A percentile compares a stretch with the other conserved stretches of the same genome.
Evolutionary conservation across 1,140 invertebrate species (phyloP).

Genomic region (Bursaphelenchus mucronatus): DNA sequence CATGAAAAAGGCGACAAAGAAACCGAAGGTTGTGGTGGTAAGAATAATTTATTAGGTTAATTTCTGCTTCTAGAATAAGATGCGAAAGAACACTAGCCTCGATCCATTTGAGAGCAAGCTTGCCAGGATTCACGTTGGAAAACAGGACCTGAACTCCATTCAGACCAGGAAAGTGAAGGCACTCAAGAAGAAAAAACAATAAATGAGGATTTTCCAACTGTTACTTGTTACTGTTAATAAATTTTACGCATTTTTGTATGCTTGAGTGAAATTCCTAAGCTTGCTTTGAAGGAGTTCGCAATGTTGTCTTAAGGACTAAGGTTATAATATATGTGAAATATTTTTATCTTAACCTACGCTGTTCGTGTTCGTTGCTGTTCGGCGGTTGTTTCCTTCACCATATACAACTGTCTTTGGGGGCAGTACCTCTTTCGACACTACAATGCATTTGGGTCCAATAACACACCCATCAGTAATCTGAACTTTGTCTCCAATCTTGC

Average conservation of each 20-base stretch:
- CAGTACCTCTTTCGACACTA: conserved; percentile 26
- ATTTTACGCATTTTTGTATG: conserved; percentile 22
- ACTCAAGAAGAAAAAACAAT: conserved; percentile 12
- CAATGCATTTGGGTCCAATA: conserved; percentile 33
- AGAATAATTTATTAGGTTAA: conserved; percentile 1
- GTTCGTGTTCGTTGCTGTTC: conserved; percentile 17
- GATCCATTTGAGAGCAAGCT: conserved; percentile 82
- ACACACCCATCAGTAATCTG: conserved; percentile 24
- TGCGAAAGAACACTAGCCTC: conserved; percentile 82
- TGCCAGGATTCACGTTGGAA: conserved; percentile 84
- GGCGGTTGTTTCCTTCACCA: conserved; percentile 21
- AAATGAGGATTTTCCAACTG: background rate
- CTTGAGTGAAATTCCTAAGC: conserved; percentile 16
- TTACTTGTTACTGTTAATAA: conserved; percentile 21
- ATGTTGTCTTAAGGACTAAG: conserved; percentile 18
- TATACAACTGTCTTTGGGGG: conserved; percentile 23
- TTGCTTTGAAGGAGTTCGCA: conserved; percentile 23
- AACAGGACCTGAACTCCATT: conserved; percentile 77
- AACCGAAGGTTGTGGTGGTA: conserved; percentile 77
- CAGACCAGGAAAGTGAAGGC: conserved; percentile 92
- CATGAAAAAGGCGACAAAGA: conserved; percentile 78
- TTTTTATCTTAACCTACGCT: conserved; percentile 17
- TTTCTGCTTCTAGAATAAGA: conserved; percentile 67
- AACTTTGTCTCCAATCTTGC: conserved; percentile 28
- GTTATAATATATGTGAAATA: conserved; percentile 13